These are phyloP conservation scores for Mormoops blainvillei DNA, from an alignment of 2,113 vertebrate genomes.

Conservation along the genomic window DNA sequence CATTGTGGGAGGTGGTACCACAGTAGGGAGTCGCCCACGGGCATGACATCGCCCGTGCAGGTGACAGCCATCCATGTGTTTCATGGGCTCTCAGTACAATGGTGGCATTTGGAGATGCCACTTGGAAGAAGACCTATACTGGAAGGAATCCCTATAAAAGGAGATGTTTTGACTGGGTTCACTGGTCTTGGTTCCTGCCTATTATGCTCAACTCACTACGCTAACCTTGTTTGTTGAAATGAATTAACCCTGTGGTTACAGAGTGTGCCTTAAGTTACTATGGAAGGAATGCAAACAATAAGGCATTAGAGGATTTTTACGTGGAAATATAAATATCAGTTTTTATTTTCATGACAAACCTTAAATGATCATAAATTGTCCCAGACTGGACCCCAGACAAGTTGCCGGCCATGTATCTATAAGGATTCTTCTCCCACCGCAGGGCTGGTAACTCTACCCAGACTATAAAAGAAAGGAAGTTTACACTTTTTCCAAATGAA, in stretches of 20 bases:
- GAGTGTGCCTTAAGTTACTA: background rate
- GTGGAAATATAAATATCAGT: background rate
- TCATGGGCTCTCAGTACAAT: background rate
- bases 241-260: background rate
- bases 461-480: background rate
- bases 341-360: background rate
- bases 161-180: background rate
- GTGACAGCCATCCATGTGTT: rapidly evolving
- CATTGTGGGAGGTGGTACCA: rapidly evolving
- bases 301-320: background rate
- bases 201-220: background rate
- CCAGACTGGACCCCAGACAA: background rate
- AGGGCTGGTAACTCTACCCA: background rate
- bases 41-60: rapidly evolving
- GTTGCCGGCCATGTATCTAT: background rate
- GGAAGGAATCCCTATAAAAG: background rate
- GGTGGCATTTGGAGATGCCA: background rate
- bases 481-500: background rate
- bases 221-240: background rate
- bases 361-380: background rate
- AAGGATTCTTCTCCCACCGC: background rate
- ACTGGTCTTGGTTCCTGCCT: background rate
- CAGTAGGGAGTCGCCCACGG: rapidly evolving
- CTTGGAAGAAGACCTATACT: background rate
- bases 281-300: background rate